These are phyloP conservation scores for Trichomycterus rosablanca DNA, from an alignment of 2,113 vertebrate species.

Conservation along the genomic window DNA sequence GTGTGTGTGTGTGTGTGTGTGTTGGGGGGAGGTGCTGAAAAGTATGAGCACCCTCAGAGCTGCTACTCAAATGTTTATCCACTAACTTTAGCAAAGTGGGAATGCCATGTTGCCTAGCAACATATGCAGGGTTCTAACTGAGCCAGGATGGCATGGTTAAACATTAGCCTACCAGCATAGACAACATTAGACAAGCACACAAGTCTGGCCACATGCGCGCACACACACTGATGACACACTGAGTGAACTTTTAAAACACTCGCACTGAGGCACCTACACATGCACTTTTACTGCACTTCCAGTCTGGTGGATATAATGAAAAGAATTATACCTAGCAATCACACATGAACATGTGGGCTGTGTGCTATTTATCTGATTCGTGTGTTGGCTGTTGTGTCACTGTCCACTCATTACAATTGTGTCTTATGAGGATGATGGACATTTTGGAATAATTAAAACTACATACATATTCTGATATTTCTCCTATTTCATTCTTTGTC, in stretches of 20 bases:
- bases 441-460: no score
- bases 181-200: constrained; percentile 5
- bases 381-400: no score
- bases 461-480: no score
- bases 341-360: no score
- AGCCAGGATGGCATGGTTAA: constrained; percentile 49
- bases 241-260: neutral
- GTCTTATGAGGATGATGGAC: no score
- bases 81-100: constrained; percentile 34
- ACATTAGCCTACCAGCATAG: constrained; percentile 34
- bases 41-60: constrained; percentile 11
- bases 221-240: constrained; percentile 1
- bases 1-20: neutral
- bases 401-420: no score
- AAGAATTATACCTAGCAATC: neutral
- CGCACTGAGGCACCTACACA: neutral
- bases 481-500: no score
- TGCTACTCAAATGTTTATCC: constrained; percentile 41
- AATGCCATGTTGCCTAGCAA: constrained; percentile 68
- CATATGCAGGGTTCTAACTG: constrained; percentile 58
- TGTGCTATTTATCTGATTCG: no score
- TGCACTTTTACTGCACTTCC: constrained; percentile 29
- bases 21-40: constrained; percentile 19
- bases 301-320: constrained; percentile 10
- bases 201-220: neutral